Conservation (phyloP, 2,888 invertebrate species). For the Diarsia rubi region DNA sequence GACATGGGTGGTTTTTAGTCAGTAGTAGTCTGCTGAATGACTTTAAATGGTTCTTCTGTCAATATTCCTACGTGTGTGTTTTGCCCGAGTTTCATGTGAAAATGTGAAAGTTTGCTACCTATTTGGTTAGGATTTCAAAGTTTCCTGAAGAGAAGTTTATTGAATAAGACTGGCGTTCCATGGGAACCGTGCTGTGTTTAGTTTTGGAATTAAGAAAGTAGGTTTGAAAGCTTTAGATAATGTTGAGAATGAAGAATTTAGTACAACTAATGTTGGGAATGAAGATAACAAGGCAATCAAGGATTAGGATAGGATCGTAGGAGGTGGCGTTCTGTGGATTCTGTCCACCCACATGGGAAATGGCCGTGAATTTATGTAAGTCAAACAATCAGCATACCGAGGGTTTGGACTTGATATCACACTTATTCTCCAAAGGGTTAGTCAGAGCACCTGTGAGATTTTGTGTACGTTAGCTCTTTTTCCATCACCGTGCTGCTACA, state of each 20-base stretch:
- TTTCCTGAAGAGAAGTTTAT: slow-evolving; percentile 59
- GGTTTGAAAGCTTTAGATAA: not conserved
- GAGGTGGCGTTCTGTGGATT: no score
- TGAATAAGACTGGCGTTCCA: slow-evolving; percentile 55
- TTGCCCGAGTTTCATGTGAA: slow-evolving; percentile 55
- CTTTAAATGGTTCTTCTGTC: slow-evolving; percentile 28
- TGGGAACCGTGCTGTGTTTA: slow-evolving; percentile 52
- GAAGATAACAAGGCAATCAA: no score
- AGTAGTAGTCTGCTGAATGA: not conserved
- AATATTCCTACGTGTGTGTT: slow-evolving; percentile 29
- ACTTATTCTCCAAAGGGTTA: not conserved
- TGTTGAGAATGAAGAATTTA: no score
- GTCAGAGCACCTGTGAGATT: not conserved
- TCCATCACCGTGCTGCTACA: not conserved
- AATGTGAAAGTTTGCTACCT: slow-evolving; percentile 66
- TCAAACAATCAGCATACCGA: not conserved
- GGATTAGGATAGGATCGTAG: no score
- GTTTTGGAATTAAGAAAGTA: slow-evolving; percentile 33
- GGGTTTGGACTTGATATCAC: not conserved
- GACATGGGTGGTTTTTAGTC: no score
- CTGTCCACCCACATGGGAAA: no score
- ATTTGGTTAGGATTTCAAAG: slow-evolving; percentile 65
- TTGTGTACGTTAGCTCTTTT: not conserved
- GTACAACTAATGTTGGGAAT: no score
- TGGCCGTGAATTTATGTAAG: not conserved